These are phyloP conservation scores for Bhutanitis thaidina DNA, from an alignment of 2,888 invertebrate species.

Conservation along the genomic window DNA sequence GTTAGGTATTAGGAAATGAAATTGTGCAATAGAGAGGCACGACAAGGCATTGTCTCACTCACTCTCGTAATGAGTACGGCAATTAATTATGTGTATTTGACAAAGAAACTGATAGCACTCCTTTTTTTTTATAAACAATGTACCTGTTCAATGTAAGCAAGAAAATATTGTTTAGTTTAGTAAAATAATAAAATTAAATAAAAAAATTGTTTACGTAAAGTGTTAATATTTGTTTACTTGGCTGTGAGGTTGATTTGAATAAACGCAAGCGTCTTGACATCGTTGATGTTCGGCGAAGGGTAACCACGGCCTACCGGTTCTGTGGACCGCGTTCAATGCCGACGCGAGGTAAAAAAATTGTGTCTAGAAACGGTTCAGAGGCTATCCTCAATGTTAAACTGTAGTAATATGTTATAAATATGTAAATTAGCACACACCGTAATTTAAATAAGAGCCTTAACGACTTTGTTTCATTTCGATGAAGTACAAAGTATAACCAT, in stretches of 20 bases:
- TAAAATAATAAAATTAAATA: background rate
- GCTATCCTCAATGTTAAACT: constrained; percentile 28
- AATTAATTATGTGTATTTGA: constrained; percentile 1
- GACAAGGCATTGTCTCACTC: no score
- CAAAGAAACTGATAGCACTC: background rate
- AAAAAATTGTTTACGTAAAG: background rate
- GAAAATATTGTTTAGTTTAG: no score
- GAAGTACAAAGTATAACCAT: no score
- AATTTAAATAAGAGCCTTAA: background rate
- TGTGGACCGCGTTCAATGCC: constrained; percentile 69
- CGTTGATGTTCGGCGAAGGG: constrained; percentile 63
- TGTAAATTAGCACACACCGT: constrained; percentile 17
- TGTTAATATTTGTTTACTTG: constrained; percentile 8
- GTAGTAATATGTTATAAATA: constrained; percentile 20
- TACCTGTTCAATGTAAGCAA: no score
- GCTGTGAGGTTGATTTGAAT: constrained; percentile 39
- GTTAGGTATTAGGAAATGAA: constrained; percentile 5
- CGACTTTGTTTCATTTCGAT: background rate
- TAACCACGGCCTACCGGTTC: constrained; percentile 73
- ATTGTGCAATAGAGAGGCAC: background rate
- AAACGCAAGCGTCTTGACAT: constrained; percentile 30
- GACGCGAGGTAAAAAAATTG: constrained; percentile 67
- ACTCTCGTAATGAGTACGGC: background rate
- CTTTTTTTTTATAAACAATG: background rate
- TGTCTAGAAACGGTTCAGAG: constrained; percentile 58